These are phyloP conservation scores for Columbina picui DNA, from an alignment of 2,113 vertebrate genomes.

Conservation along the genomic window DNA sequence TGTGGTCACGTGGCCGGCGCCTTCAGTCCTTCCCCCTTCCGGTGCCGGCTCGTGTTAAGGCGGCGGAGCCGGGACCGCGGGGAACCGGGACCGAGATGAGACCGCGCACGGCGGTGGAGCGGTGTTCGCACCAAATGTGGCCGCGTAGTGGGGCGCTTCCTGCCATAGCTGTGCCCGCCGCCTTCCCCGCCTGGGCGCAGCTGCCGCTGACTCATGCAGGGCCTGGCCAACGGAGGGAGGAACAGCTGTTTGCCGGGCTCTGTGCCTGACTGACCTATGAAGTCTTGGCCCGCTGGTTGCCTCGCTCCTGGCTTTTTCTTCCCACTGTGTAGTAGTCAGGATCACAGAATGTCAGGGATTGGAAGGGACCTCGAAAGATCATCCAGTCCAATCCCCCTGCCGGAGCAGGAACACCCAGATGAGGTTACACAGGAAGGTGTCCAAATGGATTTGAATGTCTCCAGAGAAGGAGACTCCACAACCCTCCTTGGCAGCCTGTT, in stretches of 20 bases:
- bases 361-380: no score
- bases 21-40: accelerated
- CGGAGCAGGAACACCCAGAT: no score
- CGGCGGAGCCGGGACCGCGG: accelerated
- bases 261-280: accelerated
- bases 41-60: no score
- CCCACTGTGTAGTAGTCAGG: accelerated
- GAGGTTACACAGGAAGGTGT: no score
- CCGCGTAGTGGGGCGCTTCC: no score
- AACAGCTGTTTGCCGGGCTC: neutral
- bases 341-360: no score
- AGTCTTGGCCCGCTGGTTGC: neutral
- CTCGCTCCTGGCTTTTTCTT: neutral
- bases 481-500: no score
- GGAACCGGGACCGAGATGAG: accelerated
- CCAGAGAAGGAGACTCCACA: no score
- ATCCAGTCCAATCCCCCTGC: no score
- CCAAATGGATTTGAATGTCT: no score
- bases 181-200: neutral
- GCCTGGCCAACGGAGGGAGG: neutral
- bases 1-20: neutral
- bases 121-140: accelerated
- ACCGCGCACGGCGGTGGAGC: accelerated
- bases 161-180: accelerated
- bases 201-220: neutral